phyloP scores from a whole-genome alignment of 2,113 vertebrate species.

The Rhipidura dahli region DNA sequence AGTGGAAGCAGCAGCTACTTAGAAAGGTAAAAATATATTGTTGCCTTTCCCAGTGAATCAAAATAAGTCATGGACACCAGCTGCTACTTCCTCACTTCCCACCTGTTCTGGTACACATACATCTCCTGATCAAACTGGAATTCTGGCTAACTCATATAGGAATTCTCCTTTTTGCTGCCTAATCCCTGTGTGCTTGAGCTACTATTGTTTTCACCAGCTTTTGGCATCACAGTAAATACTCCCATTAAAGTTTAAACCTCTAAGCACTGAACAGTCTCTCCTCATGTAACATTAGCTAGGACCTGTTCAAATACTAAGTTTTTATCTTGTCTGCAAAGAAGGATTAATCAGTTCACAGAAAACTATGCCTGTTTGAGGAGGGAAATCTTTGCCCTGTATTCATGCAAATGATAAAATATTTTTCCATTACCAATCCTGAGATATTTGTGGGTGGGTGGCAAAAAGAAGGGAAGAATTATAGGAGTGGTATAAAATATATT shows the following conservation, averaged over 20 bases:
- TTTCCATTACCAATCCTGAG: not conserved
- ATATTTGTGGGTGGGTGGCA: not conserved
- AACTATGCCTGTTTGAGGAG: not conserved
- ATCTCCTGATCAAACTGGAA: not conserved
- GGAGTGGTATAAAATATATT: not conserved
- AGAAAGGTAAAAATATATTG: not conserved
- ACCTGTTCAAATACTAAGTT: not conserved
- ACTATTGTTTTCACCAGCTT: not conserved
- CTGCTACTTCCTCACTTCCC: not conserved
- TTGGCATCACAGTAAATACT: not conserved
- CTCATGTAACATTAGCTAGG: not conserved
- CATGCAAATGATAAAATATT: not conserved
- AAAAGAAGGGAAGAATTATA: not conserved
- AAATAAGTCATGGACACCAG: not conserved
- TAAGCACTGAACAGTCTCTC: not conserved
- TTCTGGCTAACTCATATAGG: not conserved
- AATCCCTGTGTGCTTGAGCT: not conserved
- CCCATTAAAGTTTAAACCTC: not conserved
- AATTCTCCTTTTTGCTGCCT: not conserved
- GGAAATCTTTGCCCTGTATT: not conserved
- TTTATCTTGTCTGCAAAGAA: not conserved
- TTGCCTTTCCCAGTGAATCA: not conserved
- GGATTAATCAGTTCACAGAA: not conserved
- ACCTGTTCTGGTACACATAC: accelerated
- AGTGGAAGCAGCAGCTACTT: not conserved